Percentiles rank a stretch among this genome's conserved stretches.
These are phyloP conservation scores for Drosophila neonasuta DNA, from an alignment of 2,888 invertebrate species.

Conservation along the genomic window DNA sequence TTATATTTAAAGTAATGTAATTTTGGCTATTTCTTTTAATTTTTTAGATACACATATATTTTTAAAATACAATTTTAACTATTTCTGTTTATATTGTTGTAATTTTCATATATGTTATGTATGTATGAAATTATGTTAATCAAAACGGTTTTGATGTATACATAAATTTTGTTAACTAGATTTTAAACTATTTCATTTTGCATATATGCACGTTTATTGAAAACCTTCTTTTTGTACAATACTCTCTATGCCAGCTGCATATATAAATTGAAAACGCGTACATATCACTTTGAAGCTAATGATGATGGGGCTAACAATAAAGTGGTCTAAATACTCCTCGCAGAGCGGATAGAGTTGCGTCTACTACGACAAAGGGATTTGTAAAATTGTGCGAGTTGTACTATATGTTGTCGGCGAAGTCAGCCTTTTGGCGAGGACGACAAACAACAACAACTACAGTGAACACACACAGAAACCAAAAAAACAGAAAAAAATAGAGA, in stretches of 20 bases:
- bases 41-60: no score
- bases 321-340: neutral
- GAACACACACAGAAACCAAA: neutral
- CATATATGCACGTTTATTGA: no score
- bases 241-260: neutral
- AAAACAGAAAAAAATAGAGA: neutral
- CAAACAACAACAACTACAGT: conserved; percentile 13
- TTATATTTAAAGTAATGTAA: no score
- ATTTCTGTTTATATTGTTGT: no score
- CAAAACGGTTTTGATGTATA: no score
- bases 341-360: conserved; percentile 16
- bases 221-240: no score
- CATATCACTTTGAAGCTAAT: conserved; percentile 5
- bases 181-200: no score
- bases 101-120: no score
- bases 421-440: conserved; percentile 35
- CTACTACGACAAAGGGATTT: conserved; percentile 49
- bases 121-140: no score
- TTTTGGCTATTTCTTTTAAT: no score
- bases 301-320: conserved; percentile 8
- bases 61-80: no score
- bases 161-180: no score
- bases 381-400: conserved; percentile 37
- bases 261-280: neutral
- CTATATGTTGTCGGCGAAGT: conserved; percentile 39